These are phyloP conservation scores for Pangasius djambal DNA, from an alignment of 2,797 vertebrate species.

Conservation along the genomic window DNA sequence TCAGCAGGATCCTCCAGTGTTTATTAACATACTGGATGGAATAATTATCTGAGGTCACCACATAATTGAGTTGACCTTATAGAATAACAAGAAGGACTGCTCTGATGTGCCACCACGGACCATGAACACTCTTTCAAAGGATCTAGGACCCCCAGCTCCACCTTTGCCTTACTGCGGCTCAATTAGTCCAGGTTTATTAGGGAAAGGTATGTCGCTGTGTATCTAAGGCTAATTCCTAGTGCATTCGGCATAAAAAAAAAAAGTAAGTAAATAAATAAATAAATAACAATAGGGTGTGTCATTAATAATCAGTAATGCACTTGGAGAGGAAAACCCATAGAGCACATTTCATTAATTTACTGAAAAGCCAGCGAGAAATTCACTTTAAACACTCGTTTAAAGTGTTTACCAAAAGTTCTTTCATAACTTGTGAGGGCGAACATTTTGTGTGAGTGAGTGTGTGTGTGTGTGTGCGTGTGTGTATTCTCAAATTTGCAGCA, in stretches of 20 bases:
- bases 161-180: constrained; percentile 62
- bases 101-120: constrained; percentile 41
- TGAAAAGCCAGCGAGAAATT: too few species aligned
- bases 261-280: too few species aligned
- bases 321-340: not conserved
- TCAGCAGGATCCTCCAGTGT: constrained; percentile 59
- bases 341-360: too few species aligned
- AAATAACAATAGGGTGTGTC: not conserved
- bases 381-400: too few species aligned
- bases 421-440: too few species aligned
- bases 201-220: constrained; percentile 8
- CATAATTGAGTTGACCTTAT: constrained; percentile 77
- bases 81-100: constrained; percentile 70
- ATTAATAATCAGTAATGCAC: not conserved
- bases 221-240: constrained; percentile 6
- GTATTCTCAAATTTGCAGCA: too few species aligned
- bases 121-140: constrained; percentile 34
- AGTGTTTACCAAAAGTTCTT: too few species aligned
- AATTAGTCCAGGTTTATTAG: constrained; percentile 56
- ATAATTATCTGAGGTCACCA: constrained; percentile 68
- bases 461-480: too few species aligned
- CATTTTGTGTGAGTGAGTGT: too few species aligned
- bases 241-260: not conserved
- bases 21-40: constrained; percentile 72
- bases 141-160: not conserved